These are phyloP conservation scores for Drosophila nigricruria DNA, from an alignment of 2,888 invertebrate genomes.

Conservation along the genomic window DNA sequence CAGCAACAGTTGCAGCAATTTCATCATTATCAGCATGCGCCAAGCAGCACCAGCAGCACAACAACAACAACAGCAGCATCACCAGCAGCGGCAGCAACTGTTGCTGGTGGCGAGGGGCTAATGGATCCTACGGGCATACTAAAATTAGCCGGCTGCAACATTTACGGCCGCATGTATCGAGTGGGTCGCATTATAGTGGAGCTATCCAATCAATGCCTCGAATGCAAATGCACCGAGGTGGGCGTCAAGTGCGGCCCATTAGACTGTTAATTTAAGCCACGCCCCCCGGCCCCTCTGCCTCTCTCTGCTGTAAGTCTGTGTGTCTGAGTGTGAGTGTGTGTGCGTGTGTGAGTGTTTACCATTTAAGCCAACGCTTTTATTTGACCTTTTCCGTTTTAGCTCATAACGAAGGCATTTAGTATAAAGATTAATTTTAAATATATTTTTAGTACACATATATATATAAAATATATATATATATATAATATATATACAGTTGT, in stretches of 20 bases:
- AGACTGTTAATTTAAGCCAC: conserved; percentile 86
- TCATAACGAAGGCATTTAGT: conserved; percentile 12
- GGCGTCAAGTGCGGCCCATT: conserved; percentile 93
- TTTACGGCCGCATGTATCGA: conserved; percentile 94
- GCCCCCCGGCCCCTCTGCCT: neutral
- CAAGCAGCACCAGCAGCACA: conserved; percentile 33
- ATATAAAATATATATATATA: neutral
- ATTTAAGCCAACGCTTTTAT: conserved; percentile 15
- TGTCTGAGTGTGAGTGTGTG: neutral
- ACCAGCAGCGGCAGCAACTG: conserved; percentile 20
- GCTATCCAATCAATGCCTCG: conserved; percentile 92
- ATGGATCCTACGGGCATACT: conserved; percentile 87
- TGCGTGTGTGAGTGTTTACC: conserved; percentile 14
- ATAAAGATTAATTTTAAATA: conserved; percentile 12
- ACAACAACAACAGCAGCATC: conserved; percentile 32
- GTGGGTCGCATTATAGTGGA: conserved; percentile 93
- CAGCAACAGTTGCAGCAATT: conserved; percentile 60
- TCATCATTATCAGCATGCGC: conserved; percentile 79
- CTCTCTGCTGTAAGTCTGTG: neutral
- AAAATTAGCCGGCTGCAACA: conserved; percentile 94
- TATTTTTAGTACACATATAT: neutral
- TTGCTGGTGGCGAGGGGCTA: conserved; percentile 53
- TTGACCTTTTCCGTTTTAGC: conserved; percentile 10
- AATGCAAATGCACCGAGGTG: conserved; percentile 94
- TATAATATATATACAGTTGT: neutral